Evolutionary conservation across 2,888 invertebrate genomes (phyloP).

Genomic region (Smittia aterrima): DNA sequence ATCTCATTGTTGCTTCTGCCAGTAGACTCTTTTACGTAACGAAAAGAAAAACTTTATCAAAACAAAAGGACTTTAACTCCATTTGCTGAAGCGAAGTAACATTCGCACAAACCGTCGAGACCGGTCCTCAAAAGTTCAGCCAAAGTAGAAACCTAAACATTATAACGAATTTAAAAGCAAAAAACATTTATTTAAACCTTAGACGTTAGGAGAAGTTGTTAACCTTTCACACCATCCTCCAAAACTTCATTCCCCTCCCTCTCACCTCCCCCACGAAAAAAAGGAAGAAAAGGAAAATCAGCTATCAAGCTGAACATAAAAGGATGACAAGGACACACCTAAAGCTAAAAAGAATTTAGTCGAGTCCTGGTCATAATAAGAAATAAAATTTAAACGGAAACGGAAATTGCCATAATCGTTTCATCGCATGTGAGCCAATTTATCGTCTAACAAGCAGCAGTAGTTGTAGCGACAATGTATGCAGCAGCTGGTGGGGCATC

Average conservation of each 20-base stretch:
- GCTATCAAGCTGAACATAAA: not conserved
- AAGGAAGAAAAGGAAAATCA: not conserved
- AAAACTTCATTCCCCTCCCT: slow-evolving; percentile 8
- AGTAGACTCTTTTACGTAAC: slow-evolving; percentile 8
- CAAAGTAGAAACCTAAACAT: not conserved
- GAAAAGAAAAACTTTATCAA: slow-evolving; percentile 12
- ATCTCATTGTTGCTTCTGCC: slow-evolving; percentile 23
- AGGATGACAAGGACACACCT: slow-evolving; percentile 18
- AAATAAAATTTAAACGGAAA: not conserved
- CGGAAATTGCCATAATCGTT: slow-evolving; percentile 28
- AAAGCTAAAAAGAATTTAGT: slow-evolving; percentile 16
- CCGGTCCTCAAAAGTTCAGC: not conserved
- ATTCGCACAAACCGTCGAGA: not conserved
- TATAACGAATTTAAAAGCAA: slow-evolving; percentile 18
- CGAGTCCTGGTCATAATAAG: not conserved
- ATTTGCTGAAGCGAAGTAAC: not conserved
- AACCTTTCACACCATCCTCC: not conserved
- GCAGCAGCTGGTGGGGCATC: slow-evolving; percentile 87
- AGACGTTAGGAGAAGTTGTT: not conserved
- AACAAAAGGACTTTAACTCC: slow-evolving; percentile 16
- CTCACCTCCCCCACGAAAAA: not conserved
- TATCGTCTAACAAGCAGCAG: not conserved
- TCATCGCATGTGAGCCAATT: slow-evolving; percentile 2
- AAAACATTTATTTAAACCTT: not conserved
- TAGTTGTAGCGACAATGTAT: slow-evolving; percentile 61